Percentiles rank a stretch among this genome's conserved stretches.
Evolutionary conservation across 1,140 invertebrate species (phyloP).

Genomic region (Coptotermes formosanus): DNA sequence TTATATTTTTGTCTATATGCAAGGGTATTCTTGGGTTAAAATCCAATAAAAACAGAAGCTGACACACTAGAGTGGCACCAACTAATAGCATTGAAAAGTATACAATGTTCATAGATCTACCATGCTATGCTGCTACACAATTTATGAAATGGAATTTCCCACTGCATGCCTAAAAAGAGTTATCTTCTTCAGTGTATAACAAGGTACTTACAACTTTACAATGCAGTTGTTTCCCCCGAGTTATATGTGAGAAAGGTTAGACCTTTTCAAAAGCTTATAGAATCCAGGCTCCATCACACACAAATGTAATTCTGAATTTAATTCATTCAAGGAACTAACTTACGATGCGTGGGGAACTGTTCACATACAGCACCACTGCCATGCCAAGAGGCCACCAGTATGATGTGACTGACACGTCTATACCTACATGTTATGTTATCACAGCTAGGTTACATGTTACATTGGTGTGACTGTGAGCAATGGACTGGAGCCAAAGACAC

Average conservation of each 20-base stretch:
- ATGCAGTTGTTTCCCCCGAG: constrained; percentile 18
- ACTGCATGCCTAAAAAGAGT: constrained; percentile 27
- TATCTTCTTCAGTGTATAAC: constrained; percentile 14
- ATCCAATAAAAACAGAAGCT: constrained; percentile 18
- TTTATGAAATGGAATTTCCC: constrained; percentile 21
- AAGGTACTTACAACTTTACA: constrained; percentile 25
- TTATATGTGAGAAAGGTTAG: not conserved
- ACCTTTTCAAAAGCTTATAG: not conserved
- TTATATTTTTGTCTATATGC: not conserved
- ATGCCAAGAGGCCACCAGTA: too few relatives aligned
- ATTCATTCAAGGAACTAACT: constrained; percentile 3
- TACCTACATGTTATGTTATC: constrained; percentile 23
- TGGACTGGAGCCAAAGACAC: not conserved
- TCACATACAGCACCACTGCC: not conserved
- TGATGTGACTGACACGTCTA: not conserved
- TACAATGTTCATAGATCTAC: constrained; percentile 30
- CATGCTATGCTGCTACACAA: constrained; percentile 29
- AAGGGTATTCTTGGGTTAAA: constrained; percentile 29
- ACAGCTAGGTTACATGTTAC: constrained; percentile 22
- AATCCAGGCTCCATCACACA: not conserved
- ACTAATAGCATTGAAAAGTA: constrained; percentile 28
- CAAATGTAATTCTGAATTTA: not conserved
- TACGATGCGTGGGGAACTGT: not conserved
- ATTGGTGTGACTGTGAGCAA: constrained; percentile 22
- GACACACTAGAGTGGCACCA: constrained; percentile 28